Conservation (phyloP, 2,888 invertebrate genomes). For the Leptinotarsa juncta region DNA sequence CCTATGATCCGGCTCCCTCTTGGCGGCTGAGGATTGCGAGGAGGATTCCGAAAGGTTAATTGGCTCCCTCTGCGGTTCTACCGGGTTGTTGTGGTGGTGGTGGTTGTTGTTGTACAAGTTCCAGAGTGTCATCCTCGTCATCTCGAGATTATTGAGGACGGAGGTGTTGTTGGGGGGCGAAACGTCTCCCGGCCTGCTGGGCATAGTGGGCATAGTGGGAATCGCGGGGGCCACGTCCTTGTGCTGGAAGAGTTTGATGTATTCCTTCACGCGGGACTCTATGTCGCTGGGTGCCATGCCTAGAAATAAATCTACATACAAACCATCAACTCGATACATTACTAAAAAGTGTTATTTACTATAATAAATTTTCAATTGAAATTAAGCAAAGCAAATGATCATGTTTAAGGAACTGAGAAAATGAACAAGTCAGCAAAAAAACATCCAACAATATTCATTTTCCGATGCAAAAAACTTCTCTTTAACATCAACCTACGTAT, state of each 20-base stretch:
- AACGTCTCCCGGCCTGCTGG: slow-evolving; percentile 62
- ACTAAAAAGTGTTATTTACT: not conserved
- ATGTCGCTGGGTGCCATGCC: slow-evolving; percentile 75
- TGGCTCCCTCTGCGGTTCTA: slow-evolving; percentile 79
- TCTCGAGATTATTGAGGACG: slow-evolving; percentile 77
- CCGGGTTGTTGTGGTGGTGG: slow-evolving; percentile 55
- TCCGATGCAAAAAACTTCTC: too few species aligned
- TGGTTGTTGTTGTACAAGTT: slow-evolving; percentile 79
- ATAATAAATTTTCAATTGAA: too few species aligned
- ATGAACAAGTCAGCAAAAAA: too few species aligned
- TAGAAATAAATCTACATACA: slow-evolving; percentile 26
- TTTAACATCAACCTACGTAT: not conserved
- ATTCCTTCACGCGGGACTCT: slow-evolving; percentile 83
- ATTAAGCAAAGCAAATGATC: too few species aligned
- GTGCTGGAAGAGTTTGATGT: slow-evolving; percentile 76
- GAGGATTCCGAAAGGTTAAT: slow-evolving; percentile 78
- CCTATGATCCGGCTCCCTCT: slow-evolving; percentile 68
- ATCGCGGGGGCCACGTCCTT: slow-evolving; percentile 66
- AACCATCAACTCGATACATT: not conserved
- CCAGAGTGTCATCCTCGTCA: slow-evolving; percentile 85
- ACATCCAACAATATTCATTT: too few species aligned
- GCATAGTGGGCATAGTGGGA: slow-evolving; percentile 63
- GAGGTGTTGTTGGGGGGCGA: slow-evolving; percentile 67
- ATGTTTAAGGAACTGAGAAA: too few species aligned
- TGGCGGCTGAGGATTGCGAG: slow-evolving; percentile 49